phyloP scores from a whole-genome alignment of 2,888 invertebrate species.

The Lypha dubia region DNA sequence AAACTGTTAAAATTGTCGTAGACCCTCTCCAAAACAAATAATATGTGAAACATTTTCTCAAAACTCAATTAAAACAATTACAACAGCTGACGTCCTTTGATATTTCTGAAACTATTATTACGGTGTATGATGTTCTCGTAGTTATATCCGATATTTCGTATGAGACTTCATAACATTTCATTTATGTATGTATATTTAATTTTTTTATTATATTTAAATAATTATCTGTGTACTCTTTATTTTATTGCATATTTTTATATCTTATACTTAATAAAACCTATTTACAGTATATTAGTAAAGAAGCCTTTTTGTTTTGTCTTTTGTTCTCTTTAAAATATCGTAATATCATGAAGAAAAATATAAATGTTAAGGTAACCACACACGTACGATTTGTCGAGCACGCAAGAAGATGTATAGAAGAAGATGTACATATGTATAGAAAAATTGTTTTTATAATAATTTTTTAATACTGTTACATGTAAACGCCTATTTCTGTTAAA shows the following conservation, averaged over 20 bases:
- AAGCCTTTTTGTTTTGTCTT: conserved; percentile 35
- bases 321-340: not conserved
- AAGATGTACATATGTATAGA: no score
- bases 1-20: no score
- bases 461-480: no score
- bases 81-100: not conserved
- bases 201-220: conserved; percentile 15
- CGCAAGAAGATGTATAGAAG: no score
- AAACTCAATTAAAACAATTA: not conserved
- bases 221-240: no score
- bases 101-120: conserved; percentile 19
- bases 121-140: not conserved
- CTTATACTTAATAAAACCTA: conserved; percentile 53
- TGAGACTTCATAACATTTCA: not conserved
- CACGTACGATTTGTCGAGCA: no score
- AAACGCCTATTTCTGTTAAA: no score
- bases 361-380: no score
- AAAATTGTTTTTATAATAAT: no score
- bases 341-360: no score
- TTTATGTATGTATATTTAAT: conserved; percentile 5
- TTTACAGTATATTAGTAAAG: conserved; percentile 33
- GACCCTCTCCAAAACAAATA: no score
- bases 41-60: not conserved
- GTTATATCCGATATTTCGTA: not conserved
- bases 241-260: conserved; percentile 36